Conservation (phyloP, 2,797 vertebrate genomes). For the Hypotaenidia philippensis region DNA sequence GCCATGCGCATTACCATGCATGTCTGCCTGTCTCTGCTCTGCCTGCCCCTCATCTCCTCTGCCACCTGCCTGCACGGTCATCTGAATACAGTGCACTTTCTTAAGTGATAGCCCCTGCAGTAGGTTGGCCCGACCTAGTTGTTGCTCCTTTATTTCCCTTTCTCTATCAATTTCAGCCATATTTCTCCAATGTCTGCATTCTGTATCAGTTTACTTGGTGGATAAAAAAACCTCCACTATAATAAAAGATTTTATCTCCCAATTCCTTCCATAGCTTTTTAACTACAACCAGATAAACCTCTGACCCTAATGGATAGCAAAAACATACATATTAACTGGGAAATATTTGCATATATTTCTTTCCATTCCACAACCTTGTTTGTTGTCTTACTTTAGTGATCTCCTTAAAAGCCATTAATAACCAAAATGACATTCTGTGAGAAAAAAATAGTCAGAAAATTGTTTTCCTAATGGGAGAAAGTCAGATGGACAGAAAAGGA, state of each 20-base stretch:
- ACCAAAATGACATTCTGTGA: neutral
- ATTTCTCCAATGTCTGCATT: neutral
- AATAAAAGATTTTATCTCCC: neutral
- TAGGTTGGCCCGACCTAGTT: neutral
- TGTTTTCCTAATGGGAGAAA: neutral
- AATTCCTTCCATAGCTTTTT: neutral
- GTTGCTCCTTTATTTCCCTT: neutral
- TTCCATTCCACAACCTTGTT: neutral
- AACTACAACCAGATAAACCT: neutral
- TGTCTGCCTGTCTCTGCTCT: neutral
- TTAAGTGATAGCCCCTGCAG: neutral
- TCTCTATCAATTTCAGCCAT: neutral
- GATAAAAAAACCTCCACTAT: rapidly evolving
- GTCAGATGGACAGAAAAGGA: neutral
- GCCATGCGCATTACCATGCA: neutral
- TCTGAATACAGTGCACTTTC: neutral
- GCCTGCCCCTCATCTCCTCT: neutral
- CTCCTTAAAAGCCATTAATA: neutral
- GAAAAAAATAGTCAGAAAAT: neutral
- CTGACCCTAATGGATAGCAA: neutral
- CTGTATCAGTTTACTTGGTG: neutral
- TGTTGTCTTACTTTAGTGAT: neutral
- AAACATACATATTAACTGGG: neutral
- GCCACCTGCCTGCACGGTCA: neutral
- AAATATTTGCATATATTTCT: neutral